Evolutionary conservation across 2,113 vertebrate genomes (phyloP).

Genomic region (Salvelinus namaycush): DNA sequence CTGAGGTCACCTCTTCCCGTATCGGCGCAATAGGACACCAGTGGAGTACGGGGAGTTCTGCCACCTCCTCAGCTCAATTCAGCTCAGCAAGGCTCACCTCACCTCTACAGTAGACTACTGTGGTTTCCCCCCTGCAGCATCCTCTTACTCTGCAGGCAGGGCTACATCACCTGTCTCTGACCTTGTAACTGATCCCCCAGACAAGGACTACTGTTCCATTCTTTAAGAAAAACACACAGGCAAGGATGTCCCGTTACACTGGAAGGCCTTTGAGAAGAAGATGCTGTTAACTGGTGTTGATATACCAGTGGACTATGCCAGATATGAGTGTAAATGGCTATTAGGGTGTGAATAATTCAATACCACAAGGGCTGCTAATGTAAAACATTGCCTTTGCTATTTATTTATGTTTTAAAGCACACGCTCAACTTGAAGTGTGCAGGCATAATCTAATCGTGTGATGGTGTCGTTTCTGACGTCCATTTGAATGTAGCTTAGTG

Average conservation of each 20-base stretch:
- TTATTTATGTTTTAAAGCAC: too few relatives aligned
- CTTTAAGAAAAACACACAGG: neutral
- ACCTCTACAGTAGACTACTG: neutral
- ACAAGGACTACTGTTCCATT: neutral
- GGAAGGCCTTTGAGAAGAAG: too few relatives aligned
- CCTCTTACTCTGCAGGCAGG: neutral
- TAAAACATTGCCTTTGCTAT: too few relatives aligned
- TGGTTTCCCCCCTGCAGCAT: neutral
- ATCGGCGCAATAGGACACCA: constrained; percentile 73
- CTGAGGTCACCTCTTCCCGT: constrained; percentile 50
- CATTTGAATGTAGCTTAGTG: neutral
- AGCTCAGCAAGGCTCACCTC: constrained; percentile 45
- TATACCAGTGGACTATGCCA: neutral
- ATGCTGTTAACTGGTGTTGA: neutral
- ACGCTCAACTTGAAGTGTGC: neutral
- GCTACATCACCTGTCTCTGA: too few relatives aligned
- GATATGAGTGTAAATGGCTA: neutral
- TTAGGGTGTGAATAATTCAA: too few relatives aligned
- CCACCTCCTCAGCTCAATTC: neutral
- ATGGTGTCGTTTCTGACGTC: neutral
- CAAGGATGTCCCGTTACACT: neutral
- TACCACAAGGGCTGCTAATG: too few relatives aligned
- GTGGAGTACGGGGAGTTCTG: constrained; percentile 43
- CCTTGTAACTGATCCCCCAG: too few relatives aligned
- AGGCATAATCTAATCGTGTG: neutral